These are phyloP conservation scores for Phalangium opilio DNA, from an alignment of 2,888 invertebrate species.

Conservation along the genomic window DNA sequence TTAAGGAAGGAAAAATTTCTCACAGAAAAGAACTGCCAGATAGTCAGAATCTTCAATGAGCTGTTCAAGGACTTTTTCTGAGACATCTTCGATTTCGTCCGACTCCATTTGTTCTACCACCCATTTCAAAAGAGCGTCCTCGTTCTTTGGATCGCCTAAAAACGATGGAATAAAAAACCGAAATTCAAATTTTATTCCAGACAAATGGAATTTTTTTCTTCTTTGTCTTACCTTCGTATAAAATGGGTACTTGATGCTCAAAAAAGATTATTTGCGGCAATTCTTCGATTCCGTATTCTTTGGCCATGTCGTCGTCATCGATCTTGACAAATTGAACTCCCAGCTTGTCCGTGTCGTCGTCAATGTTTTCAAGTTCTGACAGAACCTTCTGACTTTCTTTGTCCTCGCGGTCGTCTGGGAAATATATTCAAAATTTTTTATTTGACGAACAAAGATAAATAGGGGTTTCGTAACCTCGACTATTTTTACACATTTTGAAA, in stretches of 20 bases:
- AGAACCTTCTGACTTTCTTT: constrained; percentile 14
- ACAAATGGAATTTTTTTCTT: not conserved
- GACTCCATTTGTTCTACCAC: constrained; percentile 57
- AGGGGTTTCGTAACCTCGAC: no score
- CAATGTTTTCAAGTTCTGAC: constrained; percentile 55
- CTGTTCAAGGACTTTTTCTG: constrained; percentile 67
- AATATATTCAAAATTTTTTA: no score
- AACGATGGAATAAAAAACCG: not conserved
- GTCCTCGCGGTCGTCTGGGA: constrained; percentile 21
- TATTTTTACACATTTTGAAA: no score
- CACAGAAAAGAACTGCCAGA: constrained; percentile 23
- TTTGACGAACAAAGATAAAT: no score
- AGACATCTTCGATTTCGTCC: constrained; percentile 32
- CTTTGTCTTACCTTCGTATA: constrained; percentile 20
- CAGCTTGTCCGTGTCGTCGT: constrained; percentile 76
- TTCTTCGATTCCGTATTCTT: constrained; percentile 68
- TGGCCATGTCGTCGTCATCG: constrained; percentile 52
- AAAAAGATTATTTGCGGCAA: constrained; percentile 30
- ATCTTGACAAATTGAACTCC: constrained; percentile 83
- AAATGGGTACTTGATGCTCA: constrained; percentile 23
- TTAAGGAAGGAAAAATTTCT: constrained; percentile 25
- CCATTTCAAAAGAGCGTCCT: constrained; percentile 90
- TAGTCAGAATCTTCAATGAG: constrained; percentile 40
- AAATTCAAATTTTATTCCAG: not conserved
- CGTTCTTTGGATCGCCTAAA: constrained; percentile 72